A percentile compares a stretch with the other conserved stretches of the same genome.
Evolutionary conservation across 92 coral and sea anemone genomes (phyloP).

Genomic region (Epizoanthus illoricatus): DNA sequence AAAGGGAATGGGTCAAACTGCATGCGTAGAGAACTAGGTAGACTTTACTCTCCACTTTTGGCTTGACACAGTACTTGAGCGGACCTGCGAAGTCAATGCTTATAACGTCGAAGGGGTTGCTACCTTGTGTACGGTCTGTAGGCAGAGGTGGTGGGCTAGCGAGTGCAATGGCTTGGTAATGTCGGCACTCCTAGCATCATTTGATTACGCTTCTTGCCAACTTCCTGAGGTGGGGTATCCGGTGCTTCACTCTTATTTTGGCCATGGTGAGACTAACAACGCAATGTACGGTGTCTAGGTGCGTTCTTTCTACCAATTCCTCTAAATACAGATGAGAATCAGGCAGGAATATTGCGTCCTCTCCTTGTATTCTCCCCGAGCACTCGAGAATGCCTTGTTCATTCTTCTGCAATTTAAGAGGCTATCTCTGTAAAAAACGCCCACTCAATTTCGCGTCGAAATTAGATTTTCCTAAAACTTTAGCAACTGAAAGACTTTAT

Average conservation of each 20-base stretch:
- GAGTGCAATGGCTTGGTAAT: constrained; percentile 1
- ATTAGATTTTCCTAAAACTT: too few relatives aligned
- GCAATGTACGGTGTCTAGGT: constrained; percentile 36
- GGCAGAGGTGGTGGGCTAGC: constrained; percentile 17
- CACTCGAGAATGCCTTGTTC: not conserved
- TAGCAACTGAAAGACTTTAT: too few relatives aligned
- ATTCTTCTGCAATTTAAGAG: constrained; percentile 35
- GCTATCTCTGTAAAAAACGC: too few relatives aligned
- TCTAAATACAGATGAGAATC: not conserved
- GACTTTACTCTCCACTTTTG: not conserved
- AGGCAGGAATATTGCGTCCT: constrained; percentile 30
- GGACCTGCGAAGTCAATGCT: constrained; percentile 14
- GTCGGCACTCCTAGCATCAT: constrained; percentile 9
- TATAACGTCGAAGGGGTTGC: not conserved
- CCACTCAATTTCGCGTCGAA: too few relatives aligned
- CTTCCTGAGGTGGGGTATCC: not conserved
- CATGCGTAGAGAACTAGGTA: not conserved
- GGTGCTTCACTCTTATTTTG: not conserved
- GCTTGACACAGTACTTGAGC: not conserved
- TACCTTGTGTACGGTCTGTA: not conserved
- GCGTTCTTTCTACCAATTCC: constrained; percentile 27
- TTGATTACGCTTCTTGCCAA: not conserved
- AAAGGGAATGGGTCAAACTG: not conserved
- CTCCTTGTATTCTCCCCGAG: constrained; percentile 32
- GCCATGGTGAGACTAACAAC: constrained; percentile 52